Base-by-base conservation (phyloP, 2,888 invertebrate genomes). In the Furcula furcula region DNA sequence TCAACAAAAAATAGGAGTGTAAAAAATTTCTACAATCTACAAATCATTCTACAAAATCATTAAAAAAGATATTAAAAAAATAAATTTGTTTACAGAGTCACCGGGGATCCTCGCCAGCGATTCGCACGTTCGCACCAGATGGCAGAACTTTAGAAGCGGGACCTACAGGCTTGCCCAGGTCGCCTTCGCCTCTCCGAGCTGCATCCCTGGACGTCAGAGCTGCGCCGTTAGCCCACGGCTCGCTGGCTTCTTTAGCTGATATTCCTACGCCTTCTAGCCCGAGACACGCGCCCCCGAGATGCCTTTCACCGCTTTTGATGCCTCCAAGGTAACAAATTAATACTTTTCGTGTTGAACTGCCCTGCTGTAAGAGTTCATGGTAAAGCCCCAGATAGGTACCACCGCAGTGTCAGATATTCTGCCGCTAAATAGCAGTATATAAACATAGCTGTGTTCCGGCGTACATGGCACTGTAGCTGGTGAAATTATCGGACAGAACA, bases 71-170 rank as follows among this genome's bases (percentile, higher is more conserved):
- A n/a, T 5, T 21, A n/a, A 10, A 23, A 23, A 3, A 10, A 23
- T 23, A 6, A 5, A 2, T 23, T 4, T 27, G 31, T 33, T 51
- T 48, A 2, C 76, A 93, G 91, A 92, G 92, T 52, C 94, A 94
- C 65, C 93, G 95, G 22, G 95, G 94, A 4, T 94, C 95, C 0
- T 95, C 95, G 0, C 95, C 95, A 0, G 95, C 95, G 51, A 95
- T 95, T 52, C 91, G 95, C 46, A 94, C 95, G 0, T 95, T 94
- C 60, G 95, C 94, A 11, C 95, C 95, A 0, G 95, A 95, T 65
- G 95, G 95, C 0, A 92, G 94, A 10, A 91, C 93, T 1, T 67
- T 89, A 1, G 89, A 89, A 44, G 90, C 84, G 33, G 81, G 86
- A 40, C 54, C 77, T 84, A 64, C 92, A 85, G 51, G 93, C 85